Evolutionary conservation across 1,140 invertebrate genomes (phyloP), one percentile per base, ranked within the genome.

Genomic region (Drosophila biarmipes): DNA sequence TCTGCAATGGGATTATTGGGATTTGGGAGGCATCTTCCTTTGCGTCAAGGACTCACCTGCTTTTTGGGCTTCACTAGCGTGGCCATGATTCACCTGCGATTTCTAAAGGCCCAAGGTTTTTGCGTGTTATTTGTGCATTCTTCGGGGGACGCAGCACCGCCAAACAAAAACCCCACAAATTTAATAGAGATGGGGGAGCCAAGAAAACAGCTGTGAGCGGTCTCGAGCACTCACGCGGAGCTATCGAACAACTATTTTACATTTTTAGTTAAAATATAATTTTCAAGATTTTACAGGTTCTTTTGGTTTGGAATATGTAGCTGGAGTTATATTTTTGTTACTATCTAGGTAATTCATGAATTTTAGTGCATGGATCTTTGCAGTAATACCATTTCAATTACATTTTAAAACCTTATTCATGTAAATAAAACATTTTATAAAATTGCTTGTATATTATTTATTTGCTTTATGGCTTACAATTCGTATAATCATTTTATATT

Each of bases 51-150:
- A 62, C 63, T 57, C 59, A 91, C 85, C 52, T 59, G 56, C 46
- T 80, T 91, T 51, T 91, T 91, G 19, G 90, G 81, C 63, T 91
- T 91, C 14, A 71, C 81, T 38, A 91, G 68, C n/a, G 90, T 91
- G 11, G 90, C 90, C 90, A 91, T 91, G 27, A 45, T 75, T 58
- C 14, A 27, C 29, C 21, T 37, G 24, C 7, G 43, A n/a, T 48
- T 46, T 40, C 27, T 37, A 27, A 24, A 24, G 12, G 7, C 38
- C 12, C 8, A 12, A 43, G 14, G 21, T 45, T 48, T 56, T 61
- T 63, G 37, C 49, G 37, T 64, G 68, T 46, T 74, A 55, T 46
- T 74, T 45, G 34, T 49, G 51, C 42, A 73, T 53, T 49, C n/a
- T 29, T 34, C 24, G 8, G 29, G 48, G 40, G 35, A 40, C 55